Evolutionary conservation across 2,113 vertebrate genomes (phyloP).

Genomic region (Prunella himalayana): DNA sequence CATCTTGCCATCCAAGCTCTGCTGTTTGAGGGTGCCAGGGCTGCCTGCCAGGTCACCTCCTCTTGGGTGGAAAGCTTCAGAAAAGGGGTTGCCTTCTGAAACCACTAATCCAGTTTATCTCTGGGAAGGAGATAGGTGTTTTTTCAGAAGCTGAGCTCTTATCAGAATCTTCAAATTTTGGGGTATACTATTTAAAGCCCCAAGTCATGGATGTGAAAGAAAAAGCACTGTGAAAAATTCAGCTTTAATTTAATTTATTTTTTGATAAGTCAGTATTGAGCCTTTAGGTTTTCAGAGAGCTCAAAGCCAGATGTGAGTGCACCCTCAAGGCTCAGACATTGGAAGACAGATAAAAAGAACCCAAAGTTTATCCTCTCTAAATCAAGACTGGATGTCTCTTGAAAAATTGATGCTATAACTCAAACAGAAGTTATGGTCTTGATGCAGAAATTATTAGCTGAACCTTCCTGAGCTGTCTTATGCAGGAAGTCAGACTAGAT

Average conservation of each 20-base stretch:
- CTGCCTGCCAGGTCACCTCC: background rate
- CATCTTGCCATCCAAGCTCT: fast-evolving
- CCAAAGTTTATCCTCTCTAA: constrained; percentile 40
- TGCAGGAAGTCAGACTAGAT: background rate
- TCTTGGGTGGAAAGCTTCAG: background rate
- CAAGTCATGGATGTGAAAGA: background rate
- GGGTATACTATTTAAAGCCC: background rate
- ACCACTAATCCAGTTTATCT: background rate
- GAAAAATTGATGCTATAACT: constrained; percentile 46
- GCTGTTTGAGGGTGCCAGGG: background rate
- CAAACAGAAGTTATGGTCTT: constrained; percentile 22
- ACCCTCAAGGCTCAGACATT: constrained; percentile 19
- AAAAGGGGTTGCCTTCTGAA: background rate
- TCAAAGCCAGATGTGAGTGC: background rate
- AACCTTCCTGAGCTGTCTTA: background rate
- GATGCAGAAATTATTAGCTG: constrained; percentile 32
- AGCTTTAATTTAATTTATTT: background rate
- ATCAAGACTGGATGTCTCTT: constrained; percentile 18
- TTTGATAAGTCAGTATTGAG: background rate
- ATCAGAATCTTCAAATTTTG: background rate
- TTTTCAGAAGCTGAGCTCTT: background rate
- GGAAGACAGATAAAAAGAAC: constrained; percentile 32
- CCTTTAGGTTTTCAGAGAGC: background rate
- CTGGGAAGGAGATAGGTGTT: background rate
- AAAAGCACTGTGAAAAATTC: background rate